Conservation (phyloP, 2,888 invertebrate genomes). For the Cerastis rubricosa region DNA sequence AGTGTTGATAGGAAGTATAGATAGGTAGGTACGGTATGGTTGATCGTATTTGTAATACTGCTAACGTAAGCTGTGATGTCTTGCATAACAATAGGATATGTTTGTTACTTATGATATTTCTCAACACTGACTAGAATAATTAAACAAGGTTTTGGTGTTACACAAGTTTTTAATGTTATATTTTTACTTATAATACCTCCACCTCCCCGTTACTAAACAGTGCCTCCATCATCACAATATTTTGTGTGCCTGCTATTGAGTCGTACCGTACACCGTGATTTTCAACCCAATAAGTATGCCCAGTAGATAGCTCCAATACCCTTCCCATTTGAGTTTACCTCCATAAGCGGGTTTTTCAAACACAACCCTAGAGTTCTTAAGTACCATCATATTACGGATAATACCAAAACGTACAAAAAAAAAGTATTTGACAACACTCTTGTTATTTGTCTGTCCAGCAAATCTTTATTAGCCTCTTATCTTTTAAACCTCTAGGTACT, state of each 20-base stretch:
- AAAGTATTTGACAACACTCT: neutral
- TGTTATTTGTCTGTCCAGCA: neutral
- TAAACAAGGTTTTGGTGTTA: slow-evolving; percentile 65
- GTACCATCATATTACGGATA: slow-evolving; percentile 25
- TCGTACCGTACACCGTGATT: neutral
- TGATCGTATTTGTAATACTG: slow-evolving; percentile 48
- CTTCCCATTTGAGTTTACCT: slow-evolving; percentile 68
- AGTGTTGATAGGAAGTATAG: slow-evolving; percentile 24
- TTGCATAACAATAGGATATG: slow-evolving; percentile 71
- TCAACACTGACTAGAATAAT: slow-evolving; percentile 72
- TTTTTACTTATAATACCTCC: neutral
- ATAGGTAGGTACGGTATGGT: slow-evolving; percentile 25
- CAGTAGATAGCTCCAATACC: no score
- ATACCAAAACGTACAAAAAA: neutral
- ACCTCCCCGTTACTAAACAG: neutral
- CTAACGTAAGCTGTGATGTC: slow-evolving; percentile 63
- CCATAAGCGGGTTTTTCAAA: slow-evolving; percentile 62
- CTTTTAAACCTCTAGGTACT: neutral
- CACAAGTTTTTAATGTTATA: neutral
- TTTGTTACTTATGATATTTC: slow-evolving; percentile 69
- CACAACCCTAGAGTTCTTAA: slow-evolving; percentile 41
- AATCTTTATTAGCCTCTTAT: neutral
- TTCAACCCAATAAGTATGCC: no score
- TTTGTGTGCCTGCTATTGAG: neutral
- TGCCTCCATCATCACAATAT: neutral